phyloP scores from a whole-genome alignment of 2,888 invertebrate genomes.

The Cynaeus angustus region DNA sequence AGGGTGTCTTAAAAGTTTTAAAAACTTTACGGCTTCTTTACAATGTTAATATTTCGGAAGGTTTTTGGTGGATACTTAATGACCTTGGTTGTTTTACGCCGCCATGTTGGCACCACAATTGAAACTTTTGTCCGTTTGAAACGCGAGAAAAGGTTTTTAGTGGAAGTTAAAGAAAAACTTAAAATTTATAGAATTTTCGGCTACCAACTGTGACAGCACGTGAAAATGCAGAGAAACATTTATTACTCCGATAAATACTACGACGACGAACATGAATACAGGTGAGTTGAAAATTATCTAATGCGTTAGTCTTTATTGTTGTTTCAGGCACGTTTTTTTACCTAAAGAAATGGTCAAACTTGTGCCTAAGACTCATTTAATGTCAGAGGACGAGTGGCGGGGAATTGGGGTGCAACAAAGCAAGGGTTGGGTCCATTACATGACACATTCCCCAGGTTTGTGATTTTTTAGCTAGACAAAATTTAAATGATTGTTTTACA shows the following conservation, averaged over 20 bases:
- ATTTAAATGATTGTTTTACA: slow-evolving; percentile 73
- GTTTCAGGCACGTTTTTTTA: slow-evolving; percentile 90
- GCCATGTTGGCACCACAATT: slow-evolving; percentile 46
- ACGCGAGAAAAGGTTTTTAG: slow-evolving; percentile 32
- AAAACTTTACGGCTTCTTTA: too few relatives aligned
- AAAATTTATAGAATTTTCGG: neutral
- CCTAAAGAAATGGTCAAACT: slow-evolving; percentile 93
- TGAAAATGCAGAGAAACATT: slow-evolving; percentile 79
- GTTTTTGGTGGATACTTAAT: neutral
- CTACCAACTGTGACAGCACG: slow-evolving; percentile 32
- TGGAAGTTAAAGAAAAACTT: neutral
- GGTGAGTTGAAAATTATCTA: slow-evolving; percentile 75
- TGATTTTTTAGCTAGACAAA: slow-evolving; percentile 1
- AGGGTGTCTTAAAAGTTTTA: too few relatives aligned
- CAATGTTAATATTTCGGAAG: too few relatives aligned
- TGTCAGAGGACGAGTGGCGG: slow-evolving; percentile 96
- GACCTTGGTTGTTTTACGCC: neutral
- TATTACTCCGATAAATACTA: slow-evolving; percentile 96
- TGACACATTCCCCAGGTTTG: slow-evolving; percentile 94
- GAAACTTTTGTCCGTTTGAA: slow-evolving; percentile 42
- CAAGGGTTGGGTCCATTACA: slow-evolving; percentile 97
- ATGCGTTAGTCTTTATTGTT: neutral
- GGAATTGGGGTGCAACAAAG: slow-evolving; percentile 96
- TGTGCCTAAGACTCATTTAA: slow-evolving; percentile 93
- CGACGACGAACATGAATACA: slow-evolving; percentile 93